These are phyloP conservation scores for Amblyteles armatorius DNA, from an alignment of 2,888 invertebrate species.

Conservation along the genomic window DNA sequence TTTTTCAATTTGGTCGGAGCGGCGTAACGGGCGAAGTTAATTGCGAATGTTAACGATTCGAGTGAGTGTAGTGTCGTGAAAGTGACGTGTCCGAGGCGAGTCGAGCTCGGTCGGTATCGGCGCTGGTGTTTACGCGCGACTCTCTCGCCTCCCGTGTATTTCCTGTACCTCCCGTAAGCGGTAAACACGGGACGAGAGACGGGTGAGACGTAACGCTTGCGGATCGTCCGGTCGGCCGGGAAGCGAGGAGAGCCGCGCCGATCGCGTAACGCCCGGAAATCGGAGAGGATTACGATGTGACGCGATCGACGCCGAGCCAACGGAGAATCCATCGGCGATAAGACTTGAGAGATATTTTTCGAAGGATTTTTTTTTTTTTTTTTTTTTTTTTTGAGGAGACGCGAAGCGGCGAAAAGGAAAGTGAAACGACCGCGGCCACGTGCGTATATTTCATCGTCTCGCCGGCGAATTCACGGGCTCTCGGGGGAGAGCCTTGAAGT, in stretches of 20 bases:
- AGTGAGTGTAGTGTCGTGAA: constrained; percentile 34
- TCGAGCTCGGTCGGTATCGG: constrained; percentile 7
- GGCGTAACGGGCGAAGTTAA: not conserved
- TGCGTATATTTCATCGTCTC: constrained; percentile 11
- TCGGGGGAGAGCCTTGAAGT: constrained; percentile 32
- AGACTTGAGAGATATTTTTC: not conserved
- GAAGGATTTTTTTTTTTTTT: not conserved
- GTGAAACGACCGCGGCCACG: constrained; percentile 35
- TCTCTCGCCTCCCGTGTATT: constrained; percentile 33
- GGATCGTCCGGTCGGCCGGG: not conserved
- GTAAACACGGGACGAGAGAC: not conserved
- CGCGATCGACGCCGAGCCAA: constrained; percentile 1
- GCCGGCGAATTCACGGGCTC: constrained; percentile 5
- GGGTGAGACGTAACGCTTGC: not conserved
- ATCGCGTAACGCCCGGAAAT: constrained; percentile 49
- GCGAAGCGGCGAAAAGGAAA: constrained; percentile 43
- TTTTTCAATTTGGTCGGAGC: not conserved
- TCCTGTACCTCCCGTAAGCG: constrained; percentile 59
- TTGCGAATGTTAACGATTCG: constrained; percentile 6
- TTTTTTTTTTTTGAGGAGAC: not conserved
- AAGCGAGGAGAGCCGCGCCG: not conserved
- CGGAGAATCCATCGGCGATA: constrained; percentile 11
- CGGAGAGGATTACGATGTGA: constrained; percentile 23
- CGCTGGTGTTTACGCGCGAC: constrained; percentile 15
- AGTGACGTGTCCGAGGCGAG: constrained; percentile 52